Percentiles rank a stretch among this genome's conserved stretches.
These are phyloP conservation scores for Stenolophus ochropezus DNA, from an alignment of 2,888 invertebrate species.

Conservation along the genomic window DNA sequence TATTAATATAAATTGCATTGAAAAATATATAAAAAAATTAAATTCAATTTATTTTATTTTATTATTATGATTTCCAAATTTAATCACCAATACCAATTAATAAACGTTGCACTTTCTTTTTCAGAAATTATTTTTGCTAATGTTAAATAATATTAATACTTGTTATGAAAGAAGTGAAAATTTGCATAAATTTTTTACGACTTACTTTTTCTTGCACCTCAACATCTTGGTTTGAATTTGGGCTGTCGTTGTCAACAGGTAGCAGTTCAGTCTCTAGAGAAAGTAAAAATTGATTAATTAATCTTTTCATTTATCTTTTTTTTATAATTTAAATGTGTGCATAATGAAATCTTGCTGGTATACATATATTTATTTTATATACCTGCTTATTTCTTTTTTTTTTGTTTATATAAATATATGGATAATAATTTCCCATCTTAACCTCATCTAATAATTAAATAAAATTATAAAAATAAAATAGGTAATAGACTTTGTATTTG, in stretches of 20 bases:
- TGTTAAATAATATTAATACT: background rate
- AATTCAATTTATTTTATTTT: too few relatives aligned
- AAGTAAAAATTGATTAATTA: constrained; percentile 14
- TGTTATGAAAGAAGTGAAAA: constrained; percentile 12
- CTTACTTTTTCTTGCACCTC: constrained; percentile 3
- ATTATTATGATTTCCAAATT: too few relatives aligned
- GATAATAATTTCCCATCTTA: too few relatives aligned
- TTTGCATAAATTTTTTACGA: background rate
- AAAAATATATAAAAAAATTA: too few relatives aligned
- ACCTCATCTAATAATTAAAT: too few relatives aligned
- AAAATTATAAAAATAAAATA: background rate
- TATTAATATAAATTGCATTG: too few relatives aligned
- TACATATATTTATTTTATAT: too few relatives aligned
- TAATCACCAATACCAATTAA: too few relatives aligned
- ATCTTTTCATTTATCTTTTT: background rate
- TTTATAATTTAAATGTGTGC: background rate
- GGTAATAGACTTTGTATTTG: too few relatives aligned
- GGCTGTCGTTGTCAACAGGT: background rate
- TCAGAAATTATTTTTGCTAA: background rate
- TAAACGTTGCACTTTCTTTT: background rate
- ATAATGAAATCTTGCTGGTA: background rate
- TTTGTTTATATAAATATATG: background rate
- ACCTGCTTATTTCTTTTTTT: background rate
- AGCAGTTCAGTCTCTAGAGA: constrained; percentile 27
- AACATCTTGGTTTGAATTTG: background rate